Percentiles rank a stretch among this genome's conserved stretches.
Evolutionary conservation across 2,888 invertebrate genomes (phyloP).

Genomic region (Brachyopa scutellaris): DNA sequence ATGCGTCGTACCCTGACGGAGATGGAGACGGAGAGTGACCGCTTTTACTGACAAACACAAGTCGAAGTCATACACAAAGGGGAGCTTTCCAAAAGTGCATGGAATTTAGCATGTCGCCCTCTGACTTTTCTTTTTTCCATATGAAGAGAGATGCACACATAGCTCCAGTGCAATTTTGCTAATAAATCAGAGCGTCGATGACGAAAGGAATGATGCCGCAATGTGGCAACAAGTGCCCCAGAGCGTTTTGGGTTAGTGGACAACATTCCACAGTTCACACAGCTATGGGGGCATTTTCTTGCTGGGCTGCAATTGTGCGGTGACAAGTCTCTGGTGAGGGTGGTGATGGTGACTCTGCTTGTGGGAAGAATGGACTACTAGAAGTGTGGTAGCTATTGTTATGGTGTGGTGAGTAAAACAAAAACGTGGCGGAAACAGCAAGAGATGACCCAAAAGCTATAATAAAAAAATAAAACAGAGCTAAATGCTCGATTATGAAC

Average conservation of each 20-base stretch:
- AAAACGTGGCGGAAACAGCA: too few relatives aligned
- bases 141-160: constrained; percentile 44
- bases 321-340: constrained; percentile 42
- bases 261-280: constrained; percentile 58
- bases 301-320: constrained; percentile 36
- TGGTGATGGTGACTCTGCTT: constrained; percentile 20
- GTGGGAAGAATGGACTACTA: not conserved
- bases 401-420: too few relatives aligned
- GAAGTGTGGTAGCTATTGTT: too few relatives aligned
- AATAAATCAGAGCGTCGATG: constrained; percentile 69
- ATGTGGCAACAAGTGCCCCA: constrained; percentile 71
- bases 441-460: too few relatives aligned
- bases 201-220: constrained; percentile 66
- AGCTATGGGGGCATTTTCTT: constrained; percentile 26
- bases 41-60: constrained; percentile 48
- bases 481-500: too few relatives aligned
- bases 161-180: constrained; percentile 62
- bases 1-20: constrained; percentile 32
- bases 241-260: constrained; percentile 64
- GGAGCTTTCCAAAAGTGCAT: constrained; percentile 38
- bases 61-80: constrained; percentile 42
- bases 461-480: too few relatives aligned
- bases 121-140: constrained; percentile 26
- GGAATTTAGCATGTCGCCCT: constrained; percentile 57
- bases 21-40: constrained; percentile 50